Percentiles rank a stretch among this genome's conserved stretches.
Conservation (phyloP, 2,113 vertebrate genomes). For the Clarias batrachus region DNA sequence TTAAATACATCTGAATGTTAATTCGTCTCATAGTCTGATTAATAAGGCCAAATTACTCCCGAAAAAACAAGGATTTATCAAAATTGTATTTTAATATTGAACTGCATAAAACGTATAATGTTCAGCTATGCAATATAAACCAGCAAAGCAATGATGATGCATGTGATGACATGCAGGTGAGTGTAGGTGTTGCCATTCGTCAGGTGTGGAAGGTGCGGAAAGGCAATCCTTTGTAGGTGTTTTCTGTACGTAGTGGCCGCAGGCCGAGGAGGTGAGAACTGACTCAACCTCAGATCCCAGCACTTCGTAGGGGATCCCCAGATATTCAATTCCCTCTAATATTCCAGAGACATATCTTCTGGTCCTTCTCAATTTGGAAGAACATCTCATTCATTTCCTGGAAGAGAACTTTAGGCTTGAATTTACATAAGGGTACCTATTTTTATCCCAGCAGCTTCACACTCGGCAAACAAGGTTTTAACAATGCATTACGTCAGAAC, state of each 20-base stretch:
- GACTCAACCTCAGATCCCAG: neutral
- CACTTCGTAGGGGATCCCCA: neutral
- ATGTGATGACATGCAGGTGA: neutral
- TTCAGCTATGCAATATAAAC: neutral
- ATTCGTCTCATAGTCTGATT: neutral
- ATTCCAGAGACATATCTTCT: neutral
- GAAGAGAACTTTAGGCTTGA: neutral
- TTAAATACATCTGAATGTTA: neutral
- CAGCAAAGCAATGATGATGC: neutral
- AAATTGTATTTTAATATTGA: neutral
- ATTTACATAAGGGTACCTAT: neutral
- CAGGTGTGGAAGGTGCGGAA: neutral
- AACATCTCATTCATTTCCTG: neutral
- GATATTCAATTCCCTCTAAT: neutral
- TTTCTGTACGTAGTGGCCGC: neutral
- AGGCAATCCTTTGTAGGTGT: neutral
- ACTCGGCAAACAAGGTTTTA: neutral
- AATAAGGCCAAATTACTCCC: neutral
- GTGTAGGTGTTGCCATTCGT: neutral
- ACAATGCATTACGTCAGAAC: neutral
- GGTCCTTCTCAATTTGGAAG: neutral
- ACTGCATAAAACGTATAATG: neutral
- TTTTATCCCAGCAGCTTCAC: neutral
- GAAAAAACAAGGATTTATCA: neutral
- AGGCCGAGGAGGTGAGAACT: neutral